Percentiles rank a stretch among this genome's conserved stretches.
These are phyloP conservation scores for Struthio camelus DNA, from an alignment of 2,113 vertebrate genomes.

Conservation along the genomic window DNA sequence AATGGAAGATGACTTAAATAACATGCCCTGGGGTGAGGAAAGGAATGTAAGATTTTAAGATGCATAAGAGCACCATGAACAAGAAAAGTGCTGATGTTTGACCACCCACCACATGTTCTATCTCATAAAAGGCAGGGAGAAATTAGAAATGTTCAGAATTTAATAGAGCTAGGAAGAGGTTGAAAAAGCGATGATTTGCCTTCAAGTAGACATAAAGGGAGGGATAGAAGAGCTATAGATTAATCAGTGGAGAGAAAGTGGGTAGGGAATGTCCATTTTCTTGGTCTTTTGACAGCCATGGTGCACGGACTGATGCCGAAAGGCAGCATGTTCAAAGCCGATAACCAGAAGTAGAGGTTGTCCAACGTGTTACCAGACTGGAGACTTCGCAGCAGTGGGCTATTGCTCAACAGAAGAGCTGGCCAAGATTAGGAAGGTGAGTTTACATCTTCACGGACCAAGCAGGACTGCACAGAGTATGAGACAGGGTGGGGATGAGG, in stretches of 20 bases:
- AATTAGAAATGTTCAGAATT: neutral
- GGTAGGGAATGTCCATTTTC: neutral
- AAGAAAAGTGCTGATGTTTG: accelerated
- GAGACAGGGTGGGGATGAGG: accelerated
- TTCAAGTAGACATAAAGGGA: neutral
- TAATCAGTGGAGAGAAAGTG: neutral
- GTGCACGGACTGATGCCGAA: neutral
- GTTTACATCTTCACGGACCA: neutral
- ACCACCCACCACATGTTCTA: neutral
- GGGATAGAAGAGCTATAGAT: neutral
- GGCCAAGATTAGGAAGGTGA: neutral
- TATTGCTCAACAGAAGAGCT: neutral
- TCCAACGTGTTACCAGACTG: accelerated
- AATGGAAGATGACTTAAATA: neutral
- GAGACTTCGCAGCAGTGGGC: neutral
- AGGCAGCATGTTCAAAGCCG: accelerated
- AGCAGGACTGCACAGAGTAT: accelerated
- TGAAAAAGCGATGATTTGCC: neutral
- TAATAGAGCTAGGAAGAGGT: neutral
- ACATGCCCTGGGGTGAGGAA: neutral
- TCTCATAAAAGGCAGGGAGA: neutral
- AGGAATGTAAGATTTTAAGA: neutral
- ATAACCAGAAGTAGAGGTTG: accelerated
- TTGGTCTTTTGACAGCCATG: accelerated
- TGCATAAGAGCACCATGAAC: accelerated